These are phyloP conservation scores for Darevskia mixta DNA, from an alignment of 2,797 vertebrate genomes.

Conservation along the genomic window DNA sequence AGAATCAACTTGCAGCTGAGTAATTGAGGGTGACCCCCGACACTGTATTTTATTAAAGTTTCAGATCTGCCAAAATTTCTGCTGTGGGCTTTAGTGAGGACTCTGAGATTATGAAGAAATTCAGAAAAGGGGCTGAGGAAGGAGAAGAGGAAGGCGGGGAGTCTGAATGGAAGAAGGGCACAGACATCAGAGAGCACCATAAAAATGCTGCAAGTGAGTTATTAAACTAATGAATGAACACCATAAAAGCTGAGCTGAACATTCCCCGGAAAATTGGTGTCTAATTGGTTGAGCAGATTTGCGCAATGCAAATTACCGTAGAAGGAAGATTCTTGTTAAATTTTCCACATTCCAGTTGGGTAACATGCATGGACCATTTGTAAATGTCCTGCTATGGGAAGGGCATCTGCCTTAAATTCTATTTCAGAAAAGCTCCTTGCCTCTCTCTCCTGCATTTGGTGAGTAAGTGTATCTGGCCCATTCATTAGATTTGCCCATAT, in stretches of 20 bases:
- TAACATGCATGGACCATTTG: neutral
- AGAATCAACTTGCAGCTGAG: constrained; percentile 13
- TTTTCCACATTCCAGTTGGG: neutral
- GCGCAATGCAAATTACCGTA: neutral
- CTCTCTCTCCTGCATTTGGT: neutral
- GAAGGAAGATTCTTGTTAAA: neutral
- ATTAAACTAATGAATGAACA: constrained; percentile 1
- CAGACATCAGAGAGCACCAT: neutral
- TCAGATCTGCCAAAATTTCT: constrained; percentile 4
- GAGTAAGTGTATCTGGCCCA: neutral
- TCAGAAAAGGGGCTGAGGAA: neutral
- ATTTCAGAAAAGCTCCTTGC: neutral
- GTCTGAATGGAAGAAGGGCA: neutral
- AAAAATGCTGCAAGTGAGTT: neutral
- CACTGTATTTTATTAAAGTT: constrained; percentile 16
- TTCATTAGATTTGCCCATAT: neutral
- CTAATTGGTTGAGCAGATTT: constrained; percentile 15
- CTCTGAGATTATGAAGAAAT: neutral
- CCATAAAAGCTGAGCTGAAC: neutral
- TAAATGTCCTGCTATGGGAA: neutral
- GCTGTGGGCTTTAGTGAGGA: neutral
- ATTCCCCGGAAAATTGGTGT: neutral
- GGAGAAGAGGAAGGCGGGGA: neutral
- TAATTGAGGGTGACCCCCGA: neutral
- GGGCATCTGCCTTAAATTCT: neutral